These are phyloP conservation scores for Oceanodroma tethys DNA, from an alignment of 2,113 vertebrate genomes.

Conservation along the genomic window DNA sequence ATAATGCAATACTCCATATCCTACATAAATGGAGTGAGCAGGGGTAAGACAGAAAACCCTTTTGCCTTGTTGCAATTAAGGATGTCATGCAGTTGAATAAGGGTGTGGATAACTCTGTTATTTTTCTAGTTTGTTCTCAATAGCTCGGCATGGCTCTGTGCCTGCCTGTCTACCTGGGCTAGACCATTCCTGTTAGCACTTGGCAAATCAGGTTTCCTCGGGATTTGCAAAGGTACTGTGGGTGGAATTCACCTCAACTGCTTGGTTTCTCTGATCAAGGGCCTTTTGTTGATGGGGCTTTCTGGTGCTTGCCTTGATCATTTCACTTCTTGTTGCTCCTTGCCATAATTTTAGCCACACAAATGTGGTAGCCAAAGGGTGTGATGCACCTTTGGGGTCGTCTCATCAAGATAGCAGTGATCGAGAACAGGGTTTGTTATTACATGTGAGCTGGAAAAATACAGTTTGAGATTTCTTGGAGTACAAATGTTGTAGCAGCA, in stretches of 20 bases:
- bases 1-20: fast-evolving
- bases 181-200: not conserved
- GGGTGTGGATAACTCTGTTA: not conserved
- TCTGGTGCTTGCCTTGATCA: not conserved
- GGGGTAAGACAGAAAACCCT: not conserved
- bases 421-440: fast-evolving
- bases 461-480: not conserved
- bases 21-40: not conserved
- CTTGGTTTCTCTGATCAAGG: not conserved
- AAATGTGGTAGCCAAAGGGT: not conserved
- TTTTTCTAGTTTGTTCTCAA: not conserved
- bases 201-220: not conserved
- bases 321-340: not conserved
- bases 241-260: not conserved
- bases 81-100: not conserved
- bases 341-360: not conserved
- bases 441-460: not conserved
- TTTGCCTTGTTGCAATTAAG: not conserved
- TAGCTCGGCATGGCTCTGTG: not conserved
- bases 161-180: not conserved
- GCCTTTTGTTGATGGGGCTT: not conserved
- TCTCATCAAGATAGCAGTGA: not conserved
- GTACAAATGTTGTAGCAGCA: not conserved
- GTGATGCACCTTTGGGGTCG: not conserved
- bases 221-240: not conserved